Percentiles rank a stretch among this genome's conserved stretches.
Conservation (phyloP, 2,888 invertebrate species). For the Mesochorus sp. region DNA sequence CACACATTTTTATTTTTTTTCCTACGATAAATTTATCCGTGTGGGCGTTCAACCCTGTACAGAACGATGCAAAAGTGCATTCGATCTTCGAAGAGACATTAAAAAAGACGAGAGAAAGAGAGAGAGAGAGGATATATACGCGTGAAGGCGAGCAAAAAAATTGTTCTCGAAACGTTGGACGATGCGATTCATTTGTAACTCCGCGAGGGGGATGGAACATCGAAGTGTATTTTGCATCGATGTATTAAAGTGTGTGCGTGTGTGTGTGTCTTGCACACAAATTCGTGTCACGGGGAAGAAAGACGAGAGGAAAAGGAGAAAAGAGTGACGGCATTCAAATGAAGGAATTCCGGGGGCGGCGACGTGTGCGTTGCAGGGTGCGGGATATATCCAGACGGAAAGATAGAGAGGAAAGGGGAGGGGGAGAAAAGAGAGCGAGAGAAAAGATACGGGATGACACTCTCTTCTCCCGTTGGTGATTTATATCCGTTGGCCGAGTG, state of each 20-base stretch:
- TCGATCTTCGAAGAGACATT: constrained; percentile 30
- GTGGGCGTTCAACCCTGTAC: constrained; percentile 33
- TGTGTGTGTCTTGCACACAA: constrained; percentile 48
- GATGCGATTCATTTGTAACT: constrained; percentile 66
- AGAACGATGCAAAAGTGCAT: constrained; percentile 33
- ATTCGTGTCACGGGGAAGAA: constrained; percentile 67
- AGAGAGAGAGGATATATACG: constrained; percentile 40
- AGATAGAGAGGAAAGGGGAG: too few species aligned
- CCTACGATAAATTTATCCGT: too few species aligned
- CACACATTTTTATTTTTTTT: too few species aligned
- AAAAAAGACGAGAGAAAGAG: neutral
- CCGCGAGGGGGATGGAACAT: constrained; percentile 11
- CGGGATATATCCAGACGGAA: constrained; percentile 58
- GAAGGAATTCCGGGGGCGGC: constrained; percentile 76
- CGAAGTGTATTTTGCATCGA: constrained; percentile 11
- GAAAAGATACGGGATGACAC: constrained; percentile 73
- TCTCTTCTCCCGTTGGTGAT: constrained; percentile 76
- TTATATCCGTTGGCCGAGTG: constrained; percentile 77
- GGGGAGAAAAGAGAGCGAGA: constrained; percentile 37
- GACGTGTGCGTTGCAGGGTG: constrained; percentile 70
- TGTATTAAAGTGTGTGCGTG: constrained; percentile 5
- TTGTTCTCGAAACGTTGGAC: constrained; percentile 62
- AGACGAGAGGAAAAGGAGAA: constrained; percentile 61
- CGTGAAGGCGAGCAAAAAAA: constrained; percentile 39
- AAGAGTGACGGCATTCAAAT: constrained; percentile 75